Evolutionary conservation across 2,113 vertebrate genomes (phyloP).

Genomic region (Urocitellus parryii): DNA sequence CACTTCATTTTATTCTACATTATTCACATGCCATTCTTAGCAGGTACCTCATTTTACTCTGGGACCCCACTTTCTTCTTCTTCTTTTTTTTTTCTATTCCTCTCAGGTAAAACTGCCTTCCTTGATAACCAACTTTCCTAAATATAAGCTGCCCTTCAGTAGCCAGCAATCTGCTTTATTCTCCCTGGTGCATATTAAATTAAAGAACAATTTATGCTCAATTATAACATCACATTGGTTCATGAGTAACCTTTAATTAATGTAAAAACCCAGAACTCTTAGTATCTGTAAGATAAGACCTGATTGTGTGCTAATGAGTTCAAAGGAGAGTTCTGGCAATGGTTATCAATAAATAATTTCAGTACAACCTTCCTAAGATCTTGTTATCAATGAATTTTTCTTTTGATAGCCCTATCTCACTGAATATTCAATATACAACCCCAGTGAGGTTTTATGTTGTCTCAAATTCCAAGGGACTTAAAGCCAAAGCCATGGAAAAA

Average conservation of each 20-base stretch:
- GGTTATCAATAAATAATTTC: neutral
- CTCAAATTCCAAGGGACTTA: neutral
- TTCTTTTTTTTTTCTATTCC: neutral
- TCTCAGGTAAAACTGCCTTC: neutral
- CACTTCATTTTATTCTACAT: conserved; percentile 45
- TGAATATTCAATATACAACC: neutral
- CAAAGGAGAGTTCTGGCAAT: neutral
- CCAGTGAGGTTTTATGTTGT: neutral
- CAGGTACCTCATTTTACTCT: neutral
- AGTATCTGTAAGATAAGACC: neutral
- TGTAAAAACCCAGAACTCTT: neutral
- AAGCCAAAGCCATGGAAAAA: neutral
- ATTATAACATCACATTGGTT: neutral
- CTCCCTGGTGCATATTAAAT: neutral
- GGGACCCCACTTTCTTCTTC: neutral
- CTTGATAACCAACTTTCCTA: neutral
- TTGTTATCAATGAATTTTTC: neutral
- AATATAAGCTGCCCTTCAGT: neutral
- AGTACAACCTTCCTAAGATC: neutral
- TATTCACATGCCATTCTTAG: neutral
- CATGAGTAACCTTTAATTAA: neutral
- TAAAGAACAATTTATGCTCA: neutral
- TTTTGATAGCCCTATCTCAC: neutral
- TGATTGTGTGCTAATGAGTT: neutral
- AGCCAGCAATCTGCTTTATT: neutral